Evolutionary conservation across 2,797 vertebrate species (phyloP).

Genomic region (Channa striata): DNA sequence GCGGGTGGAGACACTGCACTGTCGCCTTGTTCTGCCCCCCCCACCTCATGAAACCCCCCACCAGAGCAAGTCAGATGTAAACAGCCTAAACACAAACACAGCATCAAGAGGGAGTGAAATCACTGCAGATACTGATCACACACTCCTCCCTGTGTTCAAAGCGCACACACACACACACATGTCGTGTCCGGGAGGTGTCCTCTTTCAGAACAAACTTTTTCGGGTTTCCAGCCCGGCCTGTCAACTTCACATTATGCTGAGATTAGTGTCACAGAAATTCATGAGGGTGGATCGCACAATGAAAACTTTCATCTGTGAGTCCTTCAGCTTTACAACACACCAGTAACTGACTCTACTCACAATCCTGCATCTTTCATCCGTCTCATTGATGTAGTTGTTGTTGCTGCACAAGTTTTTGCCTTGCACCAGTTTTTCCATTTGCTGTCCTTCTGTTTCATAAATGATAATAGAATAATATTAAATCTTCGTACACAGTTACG

Average conservation of each 20-base stretch:
- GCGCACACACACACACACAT: constrained; percentile 33
- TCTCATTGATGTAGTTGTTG: too few species aligned
- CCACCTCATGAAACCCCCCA: constrained; percentile 4
- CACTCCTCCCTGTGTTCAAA: constrained; percentile 50
- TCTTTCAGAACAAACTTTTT: constrained; percentile 3
- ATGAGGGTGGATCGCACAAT: neutral
- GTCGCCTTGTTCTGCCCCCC: constrained; percentile 19
- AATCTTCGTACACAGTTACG: too few species aligned
- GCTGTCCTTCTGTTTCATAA: neutral
- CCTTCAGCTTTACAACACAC: too few species aligned
- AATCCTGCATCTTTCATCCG: too few species aligned
- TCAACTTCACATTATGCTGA: constrained; percentile 1
- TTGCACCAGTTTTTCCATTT: neutral
- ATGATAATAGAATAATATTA: too few species aligned
- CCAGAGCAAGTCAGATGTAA: constrained; percentile 25
- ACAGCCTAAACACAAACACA: constrained; percentile 43
- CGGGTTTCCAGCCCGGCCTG: constrained; percentile 40
- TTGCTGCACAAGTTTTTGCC: neutral
- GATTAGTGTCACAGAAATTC: constrained; percentile 11
- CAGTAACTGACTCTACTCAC: too few species aligned
- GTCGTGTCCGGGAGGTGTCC: too few species aligned
- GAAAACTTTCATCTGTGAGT: neutral
- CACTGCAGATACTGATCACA: constrained; percentile 61
- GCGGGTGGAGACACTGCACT: constrained; percentile 55
- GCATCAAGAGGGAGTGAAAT: constrained; percentile 41